A percentile compares a stretch with the other conserved stretches of the same genome.
Conservation (phyloP, 2,888 invertebrate genomes). For the Globia sparganii region DNA sequence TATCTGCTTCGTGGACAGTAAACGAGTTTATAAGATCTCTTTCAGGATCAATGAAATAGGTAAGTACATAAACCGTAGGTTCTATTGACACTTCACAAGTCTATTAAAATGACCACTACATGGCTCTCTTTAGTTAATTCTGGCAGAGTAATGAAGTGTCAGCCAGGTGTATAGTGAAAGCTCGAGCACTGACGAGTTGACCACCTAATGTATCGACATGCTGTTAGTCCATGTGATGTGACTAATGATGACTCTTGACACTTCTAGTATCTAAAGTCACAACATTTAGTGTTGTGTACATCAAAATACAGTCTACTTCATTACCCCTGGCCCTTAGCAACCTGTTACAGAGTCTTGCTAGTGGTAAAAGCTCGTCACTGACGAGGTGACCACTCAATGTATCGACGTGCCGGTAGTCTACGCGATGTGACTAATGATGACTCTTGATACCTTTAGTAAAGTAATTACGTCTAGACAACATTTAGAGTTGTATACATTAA, state of each 20-base stretch:
- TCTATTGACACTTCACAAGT: not conserved
- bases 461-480: not conserved
- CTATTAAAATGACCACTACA: slow-evolving; percentile 2
- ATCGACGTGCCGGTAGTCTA: slow-evolving; percentile 24
- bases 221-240: slow-evolving; percentile 27
- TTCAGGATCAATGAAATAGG: not conserved
- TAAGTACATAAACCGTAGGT: not conserved
- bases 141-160: slow-evolving; percentile 26
- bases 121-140: slow-evolving; percentile 1
- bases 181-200: slow-evolving; percentile 16
- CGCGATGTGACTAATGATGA: slow-evolving; percentile 7
- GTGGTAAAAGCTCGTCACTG: slow-evolving; percentile 26
- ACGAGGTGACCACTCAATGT: slow-evolving; percentile 16
- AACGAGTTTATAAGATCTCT: not conserved
- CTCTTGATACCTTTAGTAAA: not conserved
- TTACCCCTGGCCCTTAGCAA: not conserved
- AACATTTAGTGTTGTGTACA: slow-evolving; percentile 4
- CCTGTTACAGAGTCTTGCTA: slow-evolving; percentile 2
- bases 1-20: not conserved
- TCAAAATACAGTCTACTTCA: slow-evolving; percentile 4
- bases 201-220: slow-evolving; percentile 26
- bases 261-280: not conserved
- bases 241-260: slow-evolving; percentile 18
- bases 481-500: not conserved
- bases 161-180: slow-evolving; percentile 30